Base-by-base conservation (phyloP, 2,888 invertebrate species). In the Cheilosia pagana region DNA sequence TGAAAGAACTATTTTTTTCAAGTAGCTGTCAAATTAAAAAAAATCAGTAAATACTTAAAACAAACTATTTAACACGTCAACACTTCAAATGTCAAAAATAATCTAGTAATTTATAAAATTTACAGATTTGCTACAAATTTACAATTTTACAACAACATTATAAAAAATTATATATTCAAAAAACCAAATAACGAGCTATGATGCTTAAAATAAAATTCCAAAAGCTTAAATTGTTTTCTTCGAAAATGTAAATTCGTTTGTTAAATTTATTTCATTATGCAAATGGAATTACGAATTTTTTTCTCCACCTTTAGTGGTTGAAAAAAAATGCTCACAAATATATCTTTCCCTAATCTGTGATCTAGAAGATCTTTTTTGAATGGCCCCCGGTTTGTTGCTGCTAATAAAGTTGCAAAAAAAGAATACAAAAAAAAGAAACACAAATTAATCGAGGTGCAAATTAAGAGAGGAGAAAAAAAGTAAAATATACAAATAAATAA, bases 181-280 rank as follows among this genome's bases (percentile, higher is more conserved):
- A 23, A 23, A 16, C 12, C 14, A 53, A n/a, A n/a, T n/a, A n/a
- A n/a, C n/a, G 25, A 28, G 23, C 21, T 48, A n/a, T n/a, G n/a
- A n/a, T n/a, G 23, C 35, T 16, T 8, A n/a, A 48, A 68, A 45
- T 57, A 16, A 53, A 55, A 55, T 55, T 57, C 23, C 70, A 23
- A 48, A 21, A 48, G 3, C 12, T 31, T 59, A 52, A 43, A 68
- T 52, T 25, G 5, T 14, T 62, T 62, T 62, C 16, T 68, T 25
- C 19, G 3, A n/a, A 55, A 68, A 68, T 57, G 68, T 43, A 52
- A 43, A 68, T 41, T 25, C 3, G 12, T 62, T 62, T 48, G 23
- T 16, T 70, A 39, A 70, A 70, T 59, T 59, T 70, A 70, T 70
- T 57, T 59, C 59, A 39, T 52, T 60, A 71, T 71, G 71, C 71